A percentile compares a stretch with the other conserved stretches of the same genome.
Conservation (phyloP, 2,888 invertebrate species). For the Polylopha cassiicola region DNA sequence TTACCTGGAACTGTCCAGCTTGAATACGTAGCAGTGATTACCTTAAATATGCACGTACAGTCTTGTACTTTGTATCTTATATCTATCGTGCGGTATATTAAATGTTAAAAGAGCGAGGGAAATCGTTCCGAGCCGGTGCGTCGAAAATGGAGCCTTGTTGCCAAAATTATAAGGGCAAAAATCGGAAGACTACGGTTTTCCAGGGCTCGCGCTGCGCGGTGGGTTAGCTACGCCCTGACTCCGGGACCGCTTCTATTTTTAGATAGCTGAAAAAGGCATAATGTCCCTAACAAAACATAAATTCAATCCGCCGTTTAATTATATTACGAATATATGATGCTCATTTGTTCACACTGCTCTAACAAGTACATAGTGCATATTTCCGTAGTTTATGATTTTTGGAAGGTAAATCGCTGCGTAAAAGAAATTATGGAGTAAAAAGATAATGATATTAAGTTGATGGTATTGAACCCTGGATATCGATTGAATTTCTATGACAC, state of each 20-base stretch:
- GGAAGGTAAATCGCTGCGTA: too few species aligned
- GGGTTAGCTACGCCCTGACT: constrained; percentile 25
- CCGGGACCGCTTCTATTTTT: constrained; percentile 42
- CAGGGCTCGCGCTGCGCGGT: constrained; percentile 28
- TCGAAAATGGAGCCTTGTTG: constrained; percentile 19
- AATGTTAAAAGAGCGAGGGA: constrained; percentile 29
- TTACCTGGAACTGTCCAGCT: background rate
- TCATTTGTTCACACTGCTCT: constrained; percentile 66
- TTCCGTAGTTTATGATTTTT: too few species aligned
- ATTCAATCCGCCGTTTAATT: constrained; percentile 18
- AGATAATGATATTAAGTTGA: too few species aligned
- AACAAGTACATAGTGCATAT: too few species aligned
- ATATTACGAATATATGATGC: constrained; percentile 3
- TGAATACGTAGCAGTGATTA: constrained; percentile 2
- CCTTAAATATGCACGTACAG: constrained; percentile 23
- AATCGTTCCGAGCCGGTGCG: constrained; percentile 17
- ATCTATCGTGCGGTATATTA: constrained; percentile 20
- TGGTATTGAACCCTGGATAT: too few species aligned
- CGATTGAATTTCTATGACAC: too few species aligned
- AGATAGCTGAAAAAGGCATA: constrained; percentile 42
- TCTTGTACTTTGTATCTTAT: constrained; percentile 23
- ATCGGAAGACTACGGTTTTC: constrained; percentile 18
- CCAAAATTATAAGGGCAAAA: constrained; percentile 24
- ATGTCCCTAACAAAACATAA: constrained; percentile 31
- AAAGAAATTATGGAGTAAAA: too few species aligned